These are phyloP conservation scores for Oligia latruncula DNA, from an alignment of 2,888 invertebrate genomes.

Conservation along the genomic window DNA sequence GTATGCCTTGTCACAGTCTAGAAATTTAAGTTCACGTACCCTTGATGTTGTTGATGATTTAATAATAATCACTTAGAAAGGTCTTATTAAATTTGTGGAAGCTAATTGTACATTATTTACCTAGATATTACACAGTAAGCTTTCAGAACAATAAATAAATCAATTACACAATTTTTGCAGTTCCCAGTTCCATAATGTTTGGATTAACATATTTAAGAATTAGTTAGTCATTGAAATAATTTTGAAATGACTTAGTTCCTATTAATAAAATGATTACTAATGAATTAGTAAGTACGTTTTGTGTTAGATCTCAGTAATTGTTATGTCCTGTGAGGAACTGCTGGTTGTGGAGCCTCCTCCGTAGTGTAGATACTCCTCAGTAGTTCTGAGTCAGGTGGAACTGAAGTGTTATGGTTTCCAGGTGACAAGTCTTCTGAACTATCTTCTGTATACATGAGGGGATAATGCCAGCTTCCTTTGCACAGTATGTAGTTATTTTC, in stretches of 20 bases:
- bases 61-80: neutral
- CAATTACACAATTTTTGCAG: constrained; percentile 11
- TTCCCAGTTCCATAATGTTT: constrained; percentile 1
- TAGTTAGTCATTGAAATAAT: neutral
- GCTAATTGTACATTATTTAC: neutral
- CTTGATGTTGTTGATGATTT: constrained; percentile 9
- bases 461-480: constrained; percentile 58
- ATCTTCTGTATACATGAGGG: constrained; percentile 44
- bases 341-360: neutral
- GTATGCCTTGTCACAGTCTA: constrained; percentile 7
- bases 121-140: neutral
- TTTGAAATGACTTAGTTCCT: neutral
- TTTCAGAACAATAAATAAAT: neutral
- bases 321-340: neutral
- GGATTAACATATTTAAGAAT: neutral
- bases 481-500: constrained; percentile 64
- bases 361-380: neutral
- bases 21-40: neutral
- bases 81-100: neutral
- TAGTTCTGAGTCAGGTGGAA: constrained; percentile 9
- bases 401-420: constrained; percentile 63
- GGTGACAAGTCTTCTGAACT: constrained; percentile 58
- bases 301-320: neutral
- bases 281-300: neutral
- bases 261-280: neutral